Conservation (phyloP, 2,113 vertebrate species). For the Falco punctatus region DNA sequence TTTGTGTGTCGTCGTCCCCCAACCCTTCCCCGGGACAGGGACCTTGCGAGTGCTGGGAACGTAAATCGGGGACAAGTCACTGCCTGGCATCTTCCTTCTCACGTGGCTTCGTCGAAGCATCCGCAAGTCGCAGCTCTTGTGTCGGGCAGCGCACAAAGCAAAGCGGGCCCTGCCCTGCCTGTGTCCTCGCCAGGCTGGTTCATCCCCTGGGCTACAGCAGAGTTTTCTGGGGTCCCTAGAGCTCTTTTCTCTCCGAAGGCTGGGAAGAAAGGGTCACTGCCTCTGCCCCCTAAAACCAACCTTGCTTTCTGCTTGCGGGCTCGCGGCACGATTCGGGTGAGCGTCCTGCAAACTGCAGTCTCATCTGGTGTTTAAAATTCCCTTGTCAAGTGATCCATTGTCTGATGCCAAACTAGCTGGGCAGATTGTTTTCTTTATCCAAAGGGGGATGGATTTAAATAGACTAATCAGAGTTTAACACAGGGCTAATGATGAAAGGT, state of each 20-base stretch:
- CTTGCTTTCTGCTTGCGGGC: not conserved
- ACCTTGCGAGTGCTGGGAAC: not conserved
- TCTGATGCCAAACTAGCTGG: constrained; percentile 69
- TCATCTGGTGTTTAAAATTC: constrained; percentile 59
- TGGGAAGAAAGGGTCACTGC: not conserved
- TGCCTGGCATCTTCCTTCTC: not conserved
- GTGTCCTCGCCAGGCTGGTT: fast-evolving
- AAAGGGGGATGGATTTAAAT: constrained; percentile 64
- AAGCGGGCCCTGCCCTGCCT: not conserved
- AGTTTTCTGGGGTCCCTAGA: not conserved
- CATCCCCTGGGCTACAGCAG: not conserved
- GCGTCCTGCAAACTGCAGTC: constrained; percentile 57
- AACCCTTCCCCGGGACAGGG: not conserved
- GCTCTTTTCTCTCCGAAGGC: not conserved
- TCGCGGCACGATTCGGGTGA: not conserved
- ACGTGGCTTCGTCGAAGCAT: not conserved
- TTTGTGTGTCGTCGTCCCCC: not conserved
- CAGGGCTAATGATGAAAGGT: constrained; percentile 66
- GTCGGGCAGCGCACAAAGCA: not conserved
- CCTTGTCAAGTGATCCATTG: constrained; percentile 69
- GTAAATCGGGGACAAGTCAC: not conserved
- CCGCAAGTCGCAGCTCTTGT: not conserved
- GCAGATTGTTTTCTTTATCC: constrained; percentile 71
- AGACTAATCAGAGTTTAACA: constrained; percentile 66
- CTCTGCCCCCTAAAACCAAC: not conserved